phyloP scores from a whole-genome alignment of 1,140 invertebrate species.

The Coelopa frigida region DNA sequence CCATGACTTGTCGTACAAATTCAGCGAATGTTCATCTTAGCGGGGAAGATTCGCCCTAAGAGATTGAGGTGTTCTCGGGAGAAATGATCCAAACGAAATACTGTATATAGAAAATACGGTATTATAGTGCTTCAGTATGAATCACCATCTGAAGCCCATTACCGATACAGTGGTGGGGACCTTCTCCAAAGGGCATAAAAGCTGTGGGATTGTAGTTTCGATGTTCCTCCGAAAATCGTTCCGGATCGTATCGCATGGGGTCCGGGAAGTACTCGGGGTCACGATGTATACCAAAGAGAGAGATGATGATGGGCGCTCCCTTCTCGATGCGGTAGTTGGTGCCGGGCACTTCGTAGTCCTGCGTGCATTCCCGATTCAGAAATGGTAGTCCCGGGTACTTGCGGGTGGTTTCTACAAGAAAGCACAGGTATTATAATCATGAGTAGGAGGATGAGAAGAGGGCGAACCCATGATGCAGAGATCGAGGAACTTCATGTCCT shows the following conservation, averaged over 20 bases:
- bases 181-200: conserved; percentile 63
- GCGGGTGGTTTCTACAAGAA: conserved; percentile 48
- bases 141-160: too few species aligned
- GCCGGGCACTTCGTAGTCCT: conserved; percentile 38
- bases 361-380: conserved; percentile 43
- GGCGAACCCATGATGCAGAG: conserved; percentile 43
- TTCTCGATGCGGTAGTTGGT: conserved; percentile 39
- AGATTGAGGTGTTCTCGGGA: too few species aligned
- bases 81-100: too few species aligned
- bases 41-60: too few species aligned
- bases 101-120: too few species aligned
- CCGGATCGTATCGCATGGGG: conserved; percentile 57
- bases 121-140: too few species aligned
- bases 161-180: conserved; percentile 61
- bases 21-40: too few species aligned
- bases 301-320: conserved; percentile 45
- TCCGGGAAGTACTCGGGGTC: conserved; percentile 48
- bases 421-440: too few species aligned
- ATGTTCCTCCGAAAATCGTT: conserved; percentile 51
- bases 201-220: conserved; percentile 35
- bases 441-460: too few species aligned
- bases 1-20: too few species aligned
- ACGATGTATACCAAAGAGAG: conserved; percentile 18
- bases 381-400: conserved; percentile 53
- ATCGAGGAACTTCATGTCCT: conserved; percentile 51